Evolutionary conservation across 2,888 invertebrate genomes (phyloP).

Genomic region (Tholera decimalis): DNA sequence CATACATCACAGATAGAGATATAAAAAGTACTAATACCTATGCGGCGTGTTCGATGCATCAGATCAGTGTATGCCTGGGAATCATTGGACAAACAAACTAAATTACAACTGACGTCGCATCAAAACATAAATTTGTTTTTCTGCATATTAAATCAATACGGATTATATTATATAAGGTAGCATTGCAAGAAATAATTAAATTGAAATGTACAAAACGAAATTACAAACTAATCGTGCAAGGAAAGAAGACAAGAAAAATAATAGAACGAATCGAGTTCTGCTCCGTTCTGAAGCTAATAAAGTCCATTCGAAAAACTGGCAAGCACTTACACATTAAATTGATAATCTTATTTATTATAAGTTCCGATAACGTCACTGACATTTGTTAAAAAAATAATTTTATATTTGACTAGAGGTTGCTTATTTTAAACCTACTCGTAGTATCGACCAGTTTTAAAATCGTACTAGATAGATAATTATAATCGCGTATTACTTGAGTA

Average conservation of each 20-base stretch:
- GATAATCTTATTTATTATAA: constrained; percentile 87
- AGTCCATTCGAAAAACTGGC: constrained; percentile 84
- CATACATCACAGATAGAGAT: constrained; percentile 90
- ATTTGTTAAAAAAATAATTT: constrained; percentile 82
- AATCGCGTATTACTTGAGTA: constrained; percentile 55
- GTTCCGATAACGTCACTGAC: constrained; percentile 89
- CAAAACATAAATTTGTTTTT: constrained; percentile 85
- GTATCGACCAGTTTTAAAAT: constrained; percentile 62
- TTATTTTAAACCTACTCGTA: constrained; percentile 72
- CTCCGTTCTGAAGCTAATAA: constrained; percentile 75
- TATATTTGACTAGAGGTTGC: constrained; percentile 84
- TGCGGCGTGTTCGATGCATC: constrained; percentile 59
- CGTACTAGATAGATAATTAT: constrained; percentile 55
- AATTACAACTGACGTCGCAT: constrained; percentile 73
- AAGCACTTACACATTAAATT: constrained; percentile 87
- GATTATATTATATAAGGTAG: constrained; percentile 69
- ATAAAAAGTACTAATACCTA: constrained; percentile 79
- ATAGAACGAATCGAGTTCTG: constrained; percentile 64
- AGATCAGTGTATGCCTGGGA: constrained; percentile 39
- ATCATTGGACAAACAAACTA: constrained; percentile 64
- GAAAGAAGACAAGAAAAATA: constrained; percentile 75
- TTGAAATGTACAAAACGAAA: constrained; percentile 75
- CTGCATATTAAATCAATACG: constrained; percentile 77
- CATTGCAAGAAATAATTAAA: constrained; percentile 76
- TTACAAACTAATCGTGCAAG: constrained; percentile 76